Base-by-base conservation (phyloP, 1,140 invertebrate genomes). In the Asobara japonica region DNA sequence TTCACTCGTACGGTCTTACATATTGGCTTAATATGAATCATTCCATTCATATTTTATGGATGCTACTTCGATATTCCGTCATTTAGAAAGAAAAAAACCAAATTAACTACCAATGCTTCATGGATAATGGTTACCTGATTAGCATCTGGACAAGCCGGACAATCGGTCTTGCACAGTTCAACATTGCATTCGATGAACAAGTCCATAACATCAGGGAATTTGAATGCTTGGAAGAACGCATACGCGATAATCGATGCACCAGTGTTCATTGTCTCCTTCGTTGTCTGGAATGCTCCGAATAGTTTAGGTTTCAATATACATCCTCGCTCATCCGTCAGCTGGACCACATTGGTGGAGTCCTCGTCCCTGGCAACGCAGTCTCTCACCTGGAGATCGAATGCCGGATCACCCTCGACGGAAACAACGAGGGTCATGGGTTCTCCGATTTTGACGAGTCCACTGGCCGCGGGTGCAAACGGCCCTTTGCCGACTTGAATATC, bases 141-240 rank as follows among this genome's bases (percentile, higher is more conserved):
- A 25, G 89, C 85, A 74, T 93, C 90, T 0, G 92, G 90, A 78
- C 94, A 95, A 11, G 91, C 89, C 60, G 93, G 91, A 77, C 94
- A 95, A 73, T 93, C 91, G 11, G 90, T 92, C 86, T 96, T 95
- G 77, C 94, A 96, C 0, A 96, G 85, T 78, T 96, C 94, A 0
- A 96, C 91, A 71, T 95, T 94, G 78, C 95, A 96, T 78, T 95
- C 93, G 36, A 96, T 91, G 72, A 92, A 92, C 10, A 96, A 86
- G 77, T 96, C 94, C 92, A 95, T 94, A 25, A 93, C 91, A 79
- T 96, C 94, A 0, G 95, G 95, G 85, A 96, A 96, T 85, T 96
- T 96, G 83, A 96, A 96, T 0, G 94, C 94, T 82, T 94, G 93
- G 83, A 96, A 93, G 84, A 90, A 94, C 0, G 94, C 93, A 76